Evolutionary conservation across 2,888 invertebrate genomes (phyloP), one percentile per base, ranked within the genome.

Genomic region (Philonicus albiceps): DNA sequence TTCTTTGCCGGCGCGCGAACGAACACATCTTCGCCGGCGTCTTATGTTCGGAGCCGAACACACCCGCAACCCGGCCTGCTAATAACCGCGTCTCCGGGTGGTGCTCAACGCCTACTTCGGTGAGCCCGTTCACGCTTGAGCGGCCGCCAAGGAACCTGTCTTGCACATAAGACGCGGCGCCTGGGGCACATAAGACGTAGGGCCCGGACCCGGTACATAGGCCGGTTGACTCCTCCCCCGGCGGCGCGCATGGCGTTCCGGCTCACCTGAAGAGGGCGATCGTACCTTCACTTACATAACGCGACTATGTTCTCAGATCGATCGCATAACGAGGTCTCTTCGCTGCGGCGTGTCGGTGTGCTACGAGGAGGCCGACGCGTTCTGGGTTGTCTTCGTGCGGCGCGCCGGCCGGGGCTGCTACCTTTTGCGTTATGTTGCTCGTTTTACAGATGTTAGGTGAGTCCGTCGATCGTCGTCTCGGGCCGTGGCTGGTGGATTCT

Each of bases 401-500:
- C 34, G 37, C 40, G 40, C 40, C 40, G 40, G 40, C 40, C 40
- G 40, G 40, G 40, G 40, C 30, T 22, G 73, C 43, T 73, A 84
- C 84, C 84, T 84, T 83, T 72, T 30, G 31, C 34, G 83, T 73
- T 84, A 31, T 49, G 78, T 84, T 83, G 73, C 73, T 84, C 40
- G 40, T 84, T 40, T 73, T 73, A 43, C 73, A 64, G 72, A 72
- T 72, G 73, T 84, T 73, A 84, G 55, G 73, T 72, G 55, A 53
- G 85, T 13, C 40, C 40, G 40, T 4, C 4, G 40, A 43, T 16
- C 49, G 85, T 74, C 49, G 75, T 53, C 49, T 74, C 78, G 76
- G 55, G 7, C 43, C 72, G 74, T 75, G 74, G 75, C 73, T 73
- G 73, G 73, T 73, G 73, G 72, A 75, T 43, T 86, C 53, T 55